Conservation (phyloP, 2,113 vertebrate species). For the Cercopithecus mona region DNA sequence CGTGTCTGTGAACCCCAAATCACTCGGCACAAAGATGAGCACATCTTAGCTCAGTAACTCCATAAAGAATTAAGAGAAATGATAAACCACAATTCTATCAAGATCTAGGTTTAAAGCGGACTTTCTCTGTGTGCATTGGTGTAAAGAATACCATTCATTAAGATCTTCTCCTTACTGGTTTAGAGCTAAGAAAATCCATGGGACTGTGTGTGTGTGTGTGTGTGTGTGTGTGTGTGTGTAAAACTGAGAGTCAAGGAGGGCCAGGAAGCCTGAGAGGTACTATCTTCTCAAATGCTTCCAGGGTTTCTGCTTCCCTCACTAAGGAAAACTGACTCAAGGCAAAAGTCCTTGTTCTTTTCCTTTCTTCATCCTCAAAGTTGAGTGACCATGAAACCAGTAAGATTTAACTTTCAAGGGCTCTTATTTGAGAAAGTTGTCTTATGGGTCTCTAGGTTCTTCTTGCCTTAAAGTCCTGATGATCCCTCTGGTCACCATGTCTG, state of each 20-base stretch:
- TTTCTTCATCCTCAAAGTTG: not conserved
- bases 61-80: not conserved
- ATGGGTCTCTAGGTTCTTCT: not conserved
- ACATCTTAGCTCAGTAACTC: not conserved
- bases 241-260: not conserved
- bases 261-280: not conserved
- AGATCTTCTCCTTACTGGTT: not conserved
- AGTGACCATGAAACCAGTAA: not conserved
- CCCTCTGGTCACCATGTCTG: not conserved
- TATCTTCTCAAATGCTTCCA: not conserved
- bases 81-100: not conserved
- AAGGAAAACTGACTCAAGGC: not conserved
- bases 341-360: not conserved
- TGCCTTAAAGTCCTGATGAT: not conserved
- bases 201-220: too few species aligned
- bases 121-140: not conserved
- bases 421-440: not conserved
- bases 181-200: not conserved
- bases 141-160: not conserved
- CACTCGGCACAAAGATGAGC: not conserved
- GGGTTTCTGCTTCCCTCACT: not conserved
- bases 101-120: not conserved
- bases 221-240: too few species aligned
- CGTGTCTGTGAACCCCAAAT: not conserved
- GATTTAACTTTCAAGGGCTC: not conserved